Conservation (phyloP, 2,797 vertebrate genomes). For the Valencia hispanica region DNA sequence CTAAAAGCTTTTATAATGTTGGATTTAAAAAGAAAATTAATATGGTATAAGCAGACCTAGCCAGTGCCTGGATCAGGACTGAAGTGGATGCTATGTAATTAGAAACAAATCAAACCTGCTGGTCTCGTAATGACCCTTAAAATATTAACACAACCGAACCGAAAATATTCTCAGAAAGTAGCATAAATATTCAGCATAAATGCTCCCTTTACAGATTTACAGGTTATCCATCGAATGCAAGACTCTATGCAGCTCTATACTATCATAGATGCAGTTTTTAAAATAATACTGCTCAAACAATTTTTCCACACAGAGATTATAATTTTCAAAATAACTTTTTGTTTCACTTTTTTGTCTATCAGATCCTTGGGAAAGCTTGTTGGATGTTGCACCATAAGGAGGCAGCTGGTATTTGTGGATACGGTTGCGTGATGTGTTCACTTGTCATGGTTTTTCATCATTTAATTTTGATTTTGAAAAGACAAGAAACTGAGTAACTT, state of each 20-base stretch:
- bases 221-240: too few relatives aligned
- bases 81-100: too few relatives aligned
- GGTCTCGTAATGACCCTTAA: too few relatives aligned
- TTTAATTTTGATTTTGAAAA: background rate
- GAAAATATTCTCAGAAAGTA: background rate
- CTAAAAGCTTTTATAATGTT: too few relatives aligned
- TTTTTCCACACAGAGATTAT: background rate
- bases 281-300: background rate
- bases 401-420: background rate
- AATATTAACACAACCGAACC: too few relatives aligned
- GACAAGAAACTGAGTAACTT: background rate
- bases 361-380: background rate
- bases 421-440: background rate
- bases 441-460: background rate
- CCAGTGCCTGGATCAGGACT: too few relatives aligned
- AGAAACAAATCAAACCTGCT: too few relatives aligned
- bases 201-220: too few relatives aligned
- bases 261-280: too few relatives aligned
- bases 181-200: background rate
- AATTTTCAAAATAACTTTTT: background rate
- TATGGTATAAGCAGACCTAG: too few relatives aligned
- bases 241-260: too few relatives aligned
- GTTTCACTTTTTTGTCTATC: background rate
- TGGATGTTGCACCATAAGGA: background rate
- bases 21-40: too few relatives aligned